These are phyloP conservation scores for Phalacrocorax aristotelis DNA, from an alignment of 2,113 vertebrate species.

Conservation along the genomic window DNA sequence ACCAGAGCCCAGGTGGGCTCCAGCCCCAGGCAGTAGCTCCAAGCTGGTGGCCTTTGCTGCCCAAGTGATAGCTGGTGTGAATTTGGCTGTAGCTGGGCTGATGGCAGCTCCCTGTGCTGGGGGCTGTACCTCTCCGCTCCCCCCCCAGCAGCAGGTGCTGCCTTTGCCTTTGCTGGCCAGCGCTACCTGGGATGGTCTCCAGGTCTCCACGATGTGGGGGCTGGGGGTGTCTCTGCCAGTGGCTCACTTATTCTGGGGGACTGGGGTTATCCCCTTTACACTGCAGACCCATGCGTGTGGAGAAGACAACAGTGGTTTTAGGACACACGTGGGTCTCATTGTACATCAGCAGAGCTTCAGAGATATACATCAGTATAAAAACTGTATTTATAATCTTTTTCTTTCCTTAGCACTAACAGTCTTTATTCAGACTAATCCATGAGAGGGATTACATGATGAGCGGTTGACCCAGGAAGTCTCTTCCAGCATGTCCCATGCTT, in stretches of 20 bases:
- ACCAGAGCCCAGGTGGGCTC: accelerated
- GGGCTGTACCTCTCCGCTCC: accelerated
- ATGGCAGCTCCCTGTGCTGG: background rate
- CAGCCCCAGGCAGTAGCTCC: background rate
- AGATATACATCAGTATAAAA: background rate
- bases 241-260: background rate
- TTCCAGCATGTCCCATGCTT: accelerated
- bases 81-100: background rate
- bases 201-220: accelerated
- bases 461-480: background rate
- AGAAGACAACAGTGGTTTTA: background rate
- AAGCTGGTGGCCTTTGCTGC: background rate
- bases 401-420: background rate
- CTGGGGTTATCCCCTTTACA: background rate
- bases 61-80: background rate
- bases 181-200: background rate
- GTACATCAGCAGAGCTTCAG: background rate
- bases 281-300: no score
- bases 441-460: background rate
- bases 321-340: background rate
- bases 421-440: background rate
- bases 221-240: background rate
- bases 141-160: background rate
- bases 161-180: background rate
- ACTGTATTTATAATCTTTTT: background rate